A percentile compares a stretch with the other conserved stretches of the same genome.
phyloP scores from a whole-genome alignment of 2,797 vertebrate species.

The Chrosomus eos region DNA sequence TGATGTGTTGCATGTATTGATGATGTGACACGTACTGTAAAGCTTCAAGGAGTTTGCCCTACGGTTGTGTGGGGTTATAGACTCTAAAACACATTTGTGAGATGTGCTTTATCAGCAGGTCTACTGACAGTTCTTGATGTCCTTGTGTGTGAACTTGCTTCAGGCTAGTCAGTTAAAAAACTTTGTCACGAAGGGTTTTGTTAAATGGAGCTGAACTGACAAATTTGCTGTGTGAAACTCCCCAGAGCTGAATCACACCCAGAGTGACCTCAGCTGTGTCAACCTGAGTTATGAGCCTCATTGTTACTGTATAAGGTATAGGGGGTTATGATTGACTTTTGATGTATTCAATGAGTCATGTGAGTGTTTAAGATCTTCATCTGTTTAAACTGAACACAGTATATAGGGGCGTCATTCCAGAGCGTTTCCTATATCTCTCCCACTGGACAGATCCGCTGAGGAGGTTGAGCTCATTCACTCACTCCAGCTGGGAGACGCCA shows the following conservation, averaged over 20 bases:
- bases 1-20: not conserved
- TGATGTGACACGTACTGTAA: conserved; percentile 9
- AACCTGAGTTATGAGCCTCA: conserved; percentile 16
- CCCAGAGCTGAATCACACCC: conserved; percentile 35
- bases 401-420: not conserved
- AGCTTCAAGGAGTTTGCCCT: not conserved
- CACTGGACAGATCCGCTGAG: not conserved
- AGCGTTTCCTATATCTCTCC: conserved; percentile 5
- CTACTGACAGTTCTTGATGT: conserved; percentile 24
- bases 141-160: conserved; percentile 16
- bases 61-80: not conserved
- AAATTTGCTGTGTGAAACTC: conserved; percentile 39
- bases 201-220: conserved; percentile 36
- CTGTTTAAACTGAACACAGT: conserved; percentile 6
- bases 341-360: conserved; percentile 11
- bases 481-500: not conserved
- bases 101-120: conserved; percentile 27
- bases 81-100: not conserved
- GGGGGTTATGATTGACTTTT: conserved; percentile 12
- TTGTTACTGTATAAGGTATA: conserved; percentile 7
- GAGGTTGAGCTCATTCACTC: conserved; percentile 15
- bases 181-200: conserved; percentile 14
- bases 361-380: conserved; percentile 30
- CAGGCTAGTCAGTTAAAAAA: conserved; percentile 18
- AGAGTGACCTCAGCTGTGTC: conserved; percentile 33